A percentile compares a stretch with the other conserved stretches of the same genome.
Conservation (phyloP, 2,113 vertebrate species). For the Protomyctophum bolini region DNA sequence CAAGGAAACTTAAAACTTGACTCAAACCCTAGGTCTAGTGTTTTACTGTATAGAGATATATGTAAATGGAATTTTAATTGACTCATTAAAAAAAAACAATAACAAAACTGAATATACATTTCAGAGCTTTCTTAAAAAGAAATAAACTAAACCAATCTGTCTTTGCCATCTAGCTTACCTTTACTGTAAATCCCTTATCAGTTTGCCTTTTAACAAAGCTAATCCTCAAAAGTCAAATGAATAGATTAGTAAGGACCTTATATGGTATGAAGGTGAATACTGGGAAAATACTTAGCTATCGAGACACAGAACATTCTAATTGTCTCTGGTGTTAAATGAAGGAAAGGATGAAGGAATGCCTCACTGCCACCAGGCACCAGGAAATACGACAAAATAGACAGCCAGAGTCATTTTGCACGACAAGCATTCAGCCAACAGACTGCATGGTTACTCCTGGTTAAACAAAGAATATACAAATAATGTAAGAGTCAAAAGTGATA, state of each 20-base stretch:
- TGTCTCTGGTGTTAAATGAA: constrained; percentile 25
- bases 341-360: neutral
- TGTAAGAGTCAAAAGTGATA: neutral
- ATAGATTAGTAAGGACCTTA: neutral
- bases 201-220: constrained; percentile 6
- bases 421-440: constrained; percentile 21
- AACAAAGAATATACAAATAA: constrained; percentile 2
- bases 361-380: constrained; percentile 2
- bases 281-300: constrained; percentile 54
- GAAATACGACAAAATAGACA: constrained; percentile 23
- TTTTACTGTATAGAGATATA: too few relatives aligned
- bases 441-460: neutral
- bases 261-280: neutral
- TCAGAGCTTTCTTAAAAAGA: too few relatives aligned
- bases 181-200: constrained; percentile 11
- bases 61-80: too few relatives aligned
- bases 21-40: too few relatives aligned
- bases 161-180: neutral
- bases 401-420: neutral
- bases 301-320: constrained; percentile 26
- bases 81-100: too few relatives aligned
- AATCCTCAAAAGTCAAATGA: constrained; percentile 13
- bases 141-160: neutral
- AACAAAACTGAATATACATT: too few relatives aligned
- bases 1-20: constrained; percentile 18